Evolutionary conservation across 2,888 invertebrate genomes (phyloP).

Genomic region (Harpalus rufipes): DNA sequence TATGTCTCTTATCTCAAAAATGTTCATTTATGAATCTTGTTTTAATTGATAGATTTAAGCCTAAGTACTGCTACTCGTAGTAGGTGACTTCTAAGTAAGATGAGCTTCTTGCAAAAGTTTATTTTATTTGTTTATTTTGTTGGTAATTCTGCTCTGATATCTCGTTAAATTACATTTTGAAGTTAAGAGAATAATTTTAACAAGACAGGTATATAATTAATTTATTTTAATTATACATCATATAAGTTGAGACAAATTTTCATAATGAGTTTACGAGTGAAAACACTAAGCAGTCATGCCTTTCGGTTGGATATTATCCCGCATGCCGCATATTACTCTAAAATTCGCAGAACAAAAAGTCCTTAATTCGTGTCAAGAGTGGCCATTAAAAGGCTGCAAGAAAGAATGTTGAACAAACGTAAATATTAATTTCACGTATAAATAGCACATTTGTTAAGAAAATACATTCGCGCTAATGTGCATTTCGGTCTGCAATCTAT

Average conservation of each 20-base stretch:
- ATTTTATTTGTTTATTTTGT: neutral
- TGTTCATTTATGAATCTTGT: no score
- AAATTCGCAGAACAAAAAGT: slow-evolving; percentile 38
- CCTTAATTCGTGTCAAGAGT: slow-evolving; percentile 48
- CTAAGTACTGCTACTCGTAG: no score
- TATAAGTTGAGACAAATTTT: slow-evolving; percentile 38
- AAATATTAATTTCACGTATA: slow-evolving; percentile 54
- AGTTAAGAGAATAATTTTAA: slow-evolving; percentile 3
- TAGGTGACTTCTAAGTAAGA: no score
- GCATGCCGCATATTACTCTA: slow-evolving; percentile 20
- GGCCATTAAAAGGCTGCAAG: slow-evolving; percentile 18
- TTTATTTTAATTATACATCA: slow-evolving; percentile 39
- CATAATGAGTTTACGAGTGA: slow-evolving; percentile 9
- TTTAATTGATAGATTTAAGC: no score
- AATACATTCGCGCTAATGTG: slow-evolving; percentile 52
- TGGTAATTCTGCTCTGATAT: neutral
- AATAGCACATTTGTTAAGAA: slow-evolving; percentile 54
- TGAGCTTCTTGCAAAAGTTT: neutral
- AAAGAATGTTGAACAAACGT: slow-evolving; percentile 52
- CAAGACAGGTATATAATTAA: slow-evolving; percentile 31
- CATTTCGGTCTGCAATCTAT: slow-evolving; percentile 50
- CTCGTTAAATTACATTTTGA: slow-evolving; percentile 1
- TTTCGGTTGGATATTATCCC: slow-evolving; percentile 4
- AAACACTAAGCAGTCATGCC: slow-evolving; percentile 19
- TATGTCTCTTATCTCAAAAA: no score